phyloP scores from a whole-genome alignment of 2,113 vertebrate species.

The Euleptes europaea region DNA sequence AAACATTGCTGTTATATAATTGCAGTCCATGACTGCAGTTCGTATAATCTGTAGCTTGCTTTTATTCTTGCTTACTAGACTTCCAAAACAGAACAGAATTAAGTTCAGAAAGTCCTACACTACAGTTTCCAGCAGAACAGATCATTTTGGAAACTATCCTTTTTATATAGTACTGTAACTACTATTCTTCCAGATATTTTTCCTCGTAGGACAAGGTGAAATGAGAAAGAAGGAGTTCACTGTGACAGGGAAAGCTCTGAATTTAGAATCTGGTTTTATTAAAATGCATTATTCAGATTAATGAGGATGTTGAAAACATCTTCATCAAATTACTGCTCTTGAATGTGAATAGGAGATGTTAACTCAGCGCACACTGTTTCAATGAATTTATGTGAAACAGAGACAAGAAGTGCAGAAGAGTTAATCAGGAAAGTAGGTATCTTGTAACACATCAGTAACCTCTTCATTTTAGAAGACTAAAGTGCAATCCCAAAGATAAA shows the following conservation, averaged over 20 bases:
- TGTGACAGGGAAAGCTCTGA: not conserved
- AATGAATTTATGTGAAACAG: conserved; percentile 24
- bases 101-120: not conserved
- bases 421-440: not conserved
- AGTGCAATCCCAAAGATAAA: not conserved
- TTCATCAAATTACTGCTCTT: conserved; percentile 48
- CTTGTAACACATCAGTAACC: not conserved
- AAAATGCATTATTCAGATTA: conserved; percentile 54
- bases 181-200: not conserved
- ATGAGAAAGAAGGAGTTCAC: conserved; percentile 29
- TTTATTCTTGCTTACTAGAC: not conserved
- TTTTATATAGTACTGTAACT: not conserved
- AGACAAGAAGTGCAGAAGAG: not conserved
- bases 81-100: not conserved
- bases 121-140: not conserved
- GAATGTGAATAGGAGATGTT: conserved; percentile 40
- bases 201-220: not conserved
- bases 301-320: conserved; percentile 34
- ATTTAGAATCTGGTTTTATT: conserved; percentile 44
- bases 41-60: not conserved
- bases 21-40: not conserved
- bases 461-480: not conserved
- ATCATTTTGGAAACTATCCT: not conserved
- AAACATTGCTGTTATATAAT: not conserved
- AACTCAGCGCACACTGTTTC: conserved; percentile 15